Evolutionary conservation across 2,797 vertebrate genomes (phyloP), one percentile per base, ranked within the genome.

Genomic region (Arremon brunneinucha): DNA sequence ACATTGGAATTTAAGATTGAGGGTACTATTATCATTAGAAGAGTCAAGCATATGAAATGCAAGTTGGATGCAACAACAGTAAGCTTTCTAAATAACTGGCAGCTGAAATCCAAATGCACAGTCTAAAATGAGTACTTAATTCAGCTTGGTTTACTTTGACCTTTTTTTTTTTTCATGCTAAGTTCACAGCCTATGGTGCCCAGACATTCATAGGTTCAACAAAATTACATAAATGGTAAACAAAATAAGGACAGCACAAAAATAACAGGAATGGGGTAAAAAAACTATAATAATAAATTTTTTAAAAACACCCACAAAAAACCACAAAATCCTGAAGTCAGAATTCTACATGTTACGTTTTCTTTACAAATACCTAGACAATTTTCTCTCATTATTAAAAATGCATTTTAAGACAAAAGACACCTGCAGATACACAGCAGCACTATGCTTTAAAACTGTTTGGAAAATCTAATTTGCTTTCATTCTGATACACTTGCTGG

Each of bases 41-140:
- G 68, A 92, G 23, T 59, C 59, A 82, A 69, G 53, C 35, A 72
- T 10, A 49, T 32, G 43, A 91, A 92, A 80, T 17, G 32, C 16
- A 83, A 91, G 68, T 41, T 87, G 28, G 62, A 88, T 37, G 35
- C 77, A 83, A 70, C 37, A 83, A 44, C 3, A 0, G 32, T 69
- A 89, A 81, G 70, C 35, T 90, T 90, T 76, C 47, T 46, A 91
- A 75, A 44, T 43, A 72, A 50, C 6, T 85, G 72, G 57, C 75
- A 89, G 30, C 37, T 65, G 62, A 57, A 87, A 69, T 75, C 35
- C 75, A 70, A 91, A 71, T 8, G 27, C 35, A 57, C 8, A 46
- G 56, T 41, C 41, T 57, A 87, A 75, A 64, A 65, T 26, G 8
- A 95, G 18, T 47, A 72, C 3, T 80, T 77, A 68, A 81, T 70